Conservation (phyloP, 2,113 vertebrate species). For the Semicossyphus pulcher region DNA sequence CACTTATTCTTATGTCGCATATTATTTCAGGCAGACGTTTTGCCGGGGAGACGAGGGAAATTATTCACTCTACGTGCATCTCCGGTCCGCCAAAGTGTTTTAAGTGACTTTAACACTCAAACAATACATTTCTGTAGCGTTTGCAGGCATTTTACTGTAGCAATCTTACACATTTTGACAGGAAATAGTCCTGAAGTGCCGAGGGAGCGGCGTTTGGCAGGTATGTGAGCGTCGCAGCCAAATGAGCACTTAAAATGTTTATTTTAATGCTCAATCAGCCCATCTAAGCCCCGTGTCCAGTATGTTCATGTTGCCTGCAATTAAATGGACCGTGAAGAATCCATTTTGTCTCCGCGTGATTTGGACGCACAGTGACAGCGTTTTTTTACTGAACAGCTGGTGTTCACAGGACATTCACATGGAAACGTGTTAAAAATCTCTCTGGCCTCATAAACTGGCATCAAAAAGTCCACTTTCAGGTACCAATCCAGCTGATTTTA, state of each 20-base stretch:
- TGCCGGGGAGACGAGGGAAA: constrained; percentile 8
- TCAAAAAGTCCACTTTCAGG: constrained; percentile 26
- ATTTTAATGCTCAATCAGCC: constrained; percentile 54
- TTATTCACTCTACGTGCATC: neutral
- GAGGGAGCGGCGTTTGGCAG: constrained; percentile 30
- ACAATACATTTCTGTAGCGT: constrained; percentile 17
- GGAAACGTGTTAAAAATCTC: constrained; percentile 59
- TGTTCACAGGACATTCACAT: constrained; percentile 65
- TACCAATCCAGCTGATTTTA: constrained; percentile 20
- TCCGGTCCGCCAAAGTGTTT: neutral
- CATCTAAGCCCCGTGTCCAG: constrained; percentile 50
- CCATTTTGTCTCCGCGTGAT: constrained; percentile 64
- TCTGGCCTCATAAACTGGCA: constrained; percentile 49
- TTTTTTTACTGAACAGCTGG: constrained; percentile 72
- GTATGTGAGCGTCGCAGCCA: constrained; percentile 33
- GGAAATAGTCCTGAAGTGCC: constrained; percentile 1
- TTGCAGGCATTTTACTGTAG: constrained; percentile 16
- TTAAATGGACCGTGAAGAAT: constrained; percentile 66
- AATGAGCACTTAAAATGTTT: constrained; percentile 63
- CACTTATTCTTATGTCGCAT: neutral
- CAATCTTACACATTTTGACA: constrained; percentile 5
- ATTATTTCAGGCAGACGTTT: constrained; percentile 8
- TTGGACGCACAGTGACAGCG: constrained; percentile 53
- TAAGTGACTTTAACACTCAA: neutral
- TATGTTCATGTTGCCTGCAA: constrained; percentile 33